phyloP scores from a whole-genome alignment of 2,888 invertebrate species.

The Lissonota sp. region DNA sequence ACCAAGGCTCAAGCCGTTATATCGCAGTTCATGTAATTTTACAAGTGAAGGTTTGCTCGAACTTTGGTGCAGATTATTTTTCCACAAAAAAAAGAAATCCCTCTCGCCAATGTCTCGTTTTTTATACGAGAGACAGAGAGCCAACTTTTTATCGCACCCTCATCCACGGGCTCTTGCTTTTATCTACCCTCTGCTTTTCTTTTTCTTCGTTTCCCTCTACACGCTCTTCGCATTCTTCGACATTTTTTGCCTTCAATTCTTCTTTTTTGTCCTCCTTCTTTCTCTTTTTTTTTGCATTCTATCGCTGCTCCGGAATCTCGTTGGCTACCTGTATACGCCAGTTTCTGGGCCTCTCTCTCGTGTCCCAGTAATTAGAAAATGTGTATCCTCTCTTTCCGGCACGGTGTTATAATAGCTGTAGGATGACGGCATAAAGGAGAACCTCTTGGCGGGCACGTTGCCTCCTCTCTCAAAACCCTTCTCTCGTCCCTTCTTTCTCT shows the following conservation, averaged over 20 bases:
- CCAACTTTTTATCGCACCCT: not conserved
- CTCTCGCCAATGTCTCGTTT: not conserved
- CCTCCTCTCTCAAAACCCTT: not conserved
- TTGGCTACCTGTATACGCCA: conserved; percentile 2
- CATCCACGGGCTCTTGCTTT: not conserved
- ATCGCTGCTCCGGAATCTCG: conserved; percentile 30
- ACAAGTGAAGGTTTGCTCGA: conserved; percentile 19
- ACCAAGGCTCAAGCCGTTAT: conserved; percentile 17
- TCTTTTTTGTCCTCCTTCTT: not conserved
- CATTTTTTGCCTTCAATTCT: not conserved
- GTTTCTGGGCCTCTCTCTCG: conserved; percentile 1
- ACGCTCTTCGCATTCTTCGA: conserved; percentile 21
- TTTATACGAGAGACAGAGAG: not conserved
- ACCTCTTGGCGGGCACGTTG: not conserved
- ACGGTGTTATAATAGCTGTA: conserved; percentile 27
- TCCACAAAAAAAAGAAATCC: not conserved
- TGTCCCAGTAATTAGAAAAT: conserved; percentile 58
- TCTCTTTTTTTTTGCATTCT: conserved; percentile 8
- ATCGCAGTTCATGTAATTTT: conserved; percentile 12
- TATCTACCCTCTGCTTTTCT: conserved; percentile 1
- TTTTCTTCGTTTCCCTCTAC: not conserved
- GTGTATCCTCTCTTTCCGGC: conserved; percentile 41
- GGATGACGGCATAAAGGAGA: conserved; percentile 7
- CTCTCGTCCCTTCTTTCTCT: not conserved
- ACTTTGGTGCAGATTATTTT: conserved; percentile 18